A percentile compares a stretch with the other conserved stretches of the same genome.
Conservation (phyloP, 1,140 invertebrate species). For the Holotrichia oblita region DNA sequence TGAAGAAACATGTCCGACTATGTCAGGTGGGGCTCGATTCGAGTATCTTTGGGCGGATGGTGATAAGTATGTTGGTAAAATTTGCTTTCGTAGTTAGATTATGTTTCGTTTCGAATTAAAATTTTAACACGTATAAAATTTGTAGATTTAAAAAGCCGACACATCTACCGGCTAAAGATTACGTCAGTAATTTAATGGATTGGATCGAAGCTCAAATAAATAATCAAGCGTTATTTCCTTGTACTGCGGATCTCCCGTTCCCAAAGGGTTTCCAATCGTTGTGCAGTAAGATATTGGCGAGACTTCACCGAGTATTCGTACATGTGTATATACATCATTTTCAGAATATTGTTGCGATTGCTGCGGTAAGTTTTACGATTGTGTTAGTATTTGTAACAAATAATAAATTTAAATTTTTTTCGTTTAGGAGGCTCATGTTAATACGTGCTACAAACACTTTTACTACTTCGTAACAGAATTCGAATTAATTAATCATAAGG, state of each 20-base stretch:
- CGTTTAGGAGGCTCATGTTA: conserved; percentile 90
- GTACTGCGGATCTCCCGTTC: conserved; percentile 83
- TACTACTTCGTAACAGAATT: conserved; percentile 95
- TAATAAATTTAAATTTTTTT: neutral
- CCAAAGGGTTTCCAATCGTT: conserved; percentile 83
- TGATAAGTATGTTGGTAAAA: conserved; percentile 61
- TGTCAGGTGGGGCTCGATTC: conserved; percentile 89
- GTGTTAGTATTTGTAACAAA: neutral
- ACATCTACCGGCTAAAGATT: conserved; percentile 85
- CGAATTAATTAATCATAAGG: conserved; percentile 84
- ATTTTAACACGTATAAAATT: neutral
- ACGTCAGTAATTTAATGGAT: conserved; percentile 90
- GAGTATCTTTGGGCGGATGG: conserved; percentile 96
- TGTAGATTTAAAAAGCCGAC: conserved; percentile 86
- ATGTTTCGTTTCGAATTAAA: neutral
- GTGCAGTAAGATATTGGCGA: conserved; percentile 90
- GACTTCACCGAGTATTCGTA: conserved; percentile 93
- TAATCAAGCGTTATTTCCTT: conserved; percentile 72
- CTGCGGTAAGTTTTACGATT: conserved; percentile 75
- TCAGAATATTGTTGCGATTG: conserved; percentile 87
- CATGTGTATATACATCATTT: conserved; percentile 99
- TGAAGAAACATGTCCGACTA: conserved; percentile 86
- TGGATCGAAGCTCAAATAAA: conserved; percentile 96
- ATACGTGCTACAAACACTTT: conserved; percentile 97
- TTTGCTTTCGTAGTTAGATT: conserved; percentile 1